Conservation (phyloP, 2,888 invertebrate genomes). For the Eristalis tenax region DNA sequence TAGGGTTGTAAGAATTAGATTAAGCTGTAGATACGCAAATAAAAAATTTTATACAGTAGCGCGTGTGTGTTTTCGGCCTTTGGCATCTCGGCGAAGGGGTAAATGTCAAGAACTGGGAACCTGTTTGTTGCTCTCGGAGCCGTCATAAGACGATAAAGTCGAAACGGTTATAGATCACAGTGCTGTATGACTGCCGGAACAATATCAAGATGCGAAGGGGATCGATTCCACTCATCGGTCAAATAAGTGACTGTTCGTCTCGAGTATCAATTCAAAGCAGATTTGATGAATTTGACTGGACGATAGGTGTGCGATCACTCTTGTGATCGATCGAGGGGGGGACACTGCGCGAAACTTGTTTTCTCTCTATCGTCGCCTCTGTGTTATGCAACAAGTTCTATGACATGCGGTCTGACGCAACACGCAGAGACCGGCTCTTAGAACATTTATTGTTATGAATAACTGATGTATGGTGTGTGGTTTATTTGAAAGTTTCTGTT, state of each 20-base stretch:
- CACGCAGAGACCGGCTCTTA: not conserved
- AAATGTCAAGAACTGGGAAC: too few relatives aligned
- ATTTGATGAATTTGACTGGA: too few relatives aligned
- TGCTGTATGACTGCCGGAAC: not conserved
- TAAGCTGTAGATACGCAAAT: conserved; percentile 34
- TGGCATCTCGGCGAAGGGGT: too few relatives aligned
- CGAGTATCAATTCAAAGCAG: not conserved
- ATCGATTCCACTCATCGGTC: not conserved
- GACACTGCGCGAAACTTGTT: not conserved
- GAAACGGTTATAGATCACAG: not conserved
- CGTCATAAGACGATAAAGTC: not conserved
- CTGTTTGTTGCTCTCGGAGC: not conserved
- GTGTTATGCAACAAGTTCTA: not conserved
- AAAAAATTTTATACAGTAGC: conserved; percentile 40
- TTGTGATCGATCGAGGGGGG: not conserved
- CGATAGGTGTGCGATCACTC: not conserved
- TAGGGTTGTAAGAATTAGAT: conserved; percentile 52
- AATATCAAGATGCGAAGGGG: not conserved
- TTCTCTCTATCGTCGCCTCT: not conserved
- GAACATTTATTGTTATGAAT: not conserved
- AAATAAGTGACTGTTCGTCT: not conserved
- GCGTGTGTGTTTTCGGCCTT: not conserved
- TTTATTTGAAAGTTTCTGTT: too few relatives aligned
- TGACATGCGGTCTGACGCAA: not conserved
- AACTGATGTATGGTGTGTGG: not conserved